Base-by-base conservation (phyloP, 2,797 vertebrate genomes). In the Lithobates sylvaticus region DNA sequence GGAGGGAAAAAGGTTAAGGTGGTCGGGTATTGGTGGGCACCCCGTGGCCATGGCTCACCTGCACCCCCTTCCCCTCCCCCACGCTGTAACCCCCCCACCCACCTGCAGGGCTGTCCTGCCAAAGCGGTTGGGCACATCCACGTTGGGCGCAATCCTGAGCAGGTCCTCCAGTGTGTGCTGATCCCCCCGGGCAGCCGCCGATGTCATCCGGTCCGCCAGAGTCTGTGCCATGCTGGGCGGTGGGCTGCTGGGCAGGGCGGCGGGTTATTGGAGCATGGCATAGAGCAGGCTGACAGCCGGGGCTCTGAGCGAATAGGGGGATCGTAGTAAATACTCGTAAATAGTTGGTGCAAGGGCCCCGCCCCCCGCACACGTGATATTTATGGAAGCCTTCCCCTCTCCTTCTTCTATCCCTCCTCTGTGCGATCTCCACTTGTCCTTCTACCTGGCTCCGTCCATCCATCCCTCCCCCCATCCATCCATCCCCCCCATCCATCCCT, bases 101-200 rank as follows among this genome's bases (percentile, higher is more conserved):
- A 99, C 98, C 98, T 99, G 98, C 90, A 99, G 90, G 89, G 98
- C 91, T 91, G 97, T 99, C 92, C 97, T 97, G 88, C 94, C 94
- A 93, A 92, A 97, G 89, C 18, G 90, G 93, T 98, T 99, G 85
- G 86, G 91, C 88, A 94, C 96, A 96, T 97, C 97, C 90, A 97
- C 96, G 93, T 96, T 92, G 91, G 94, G 94, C 93, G 96, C 95
- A 88, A 89, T 93, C 92, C 95, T 88, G 91, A 99, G 94, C 91
- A 96, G 94, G 91, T 79, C 81, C 91, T 93, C 89, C 86, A 97
- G 94, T 89, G 93, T 88, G 87, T 84, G 86, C 90, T 96, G 90
- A 83, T 98, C 92, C 93, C 98, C 98, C 87, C 91, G 93, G 90
- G 97, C 98, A 94, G 96, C 95, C 88, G 97, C 97, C 89, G 90